Conservation (phyloP, 2,888 invertebrate genomes). For the Phengaris alcon region DNA sequence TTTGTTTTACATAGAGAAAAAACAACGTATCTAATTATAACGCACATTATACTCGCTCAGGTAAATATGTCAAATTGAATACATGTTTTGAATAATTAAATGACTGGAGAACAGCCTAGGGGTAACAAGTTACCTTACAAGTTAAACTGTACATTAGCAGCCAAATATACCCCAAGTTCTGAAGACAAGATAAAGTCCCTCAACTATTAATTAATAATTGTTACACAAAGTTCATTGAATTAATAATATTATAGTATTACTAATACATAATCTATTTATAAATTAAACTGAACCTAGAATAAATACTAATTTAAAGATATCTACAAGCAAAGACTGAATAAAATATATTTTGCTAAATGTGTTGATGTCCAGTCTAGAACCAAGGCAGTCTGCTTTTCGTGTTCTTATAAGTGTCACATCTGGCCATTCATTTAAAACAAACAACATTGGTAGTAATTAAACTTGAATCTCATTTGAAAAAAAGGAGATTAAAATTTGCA, state of each 20-base stretch:
- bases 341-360: no score
- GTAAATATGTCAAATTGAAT: neutral
- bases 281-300: no score
- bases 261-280: no score
- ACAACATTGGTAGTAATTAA: no score
- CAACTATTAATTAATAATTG: slow-evolving; percentile 24
- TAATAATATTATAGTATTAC: neutral
- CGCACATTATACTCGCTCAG: neutral
- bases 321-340: no score
- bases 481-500: neutral
- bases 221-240: neutral
- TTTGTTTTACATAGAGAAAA: no score
- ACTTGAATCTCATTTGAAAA: neutral
- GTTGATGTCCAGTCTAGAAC: no score
- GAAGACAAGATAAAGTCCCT: slow-evolving; percentile 25
- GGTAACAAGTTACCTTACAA: slow-evolving; percentile 16
- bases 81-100: slow-evolving; percentile 26
- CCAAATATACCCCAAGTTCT: slow-evolving; percentile 4
- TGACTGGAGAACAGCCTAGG: slow-evolving; percentile 23
- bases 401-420: no score
- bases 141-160: neutral
- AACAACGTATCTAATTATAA: neutral
- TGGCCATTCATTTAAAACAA: no score
- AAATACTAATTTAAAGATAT: no score
- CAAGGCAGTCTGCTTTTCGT: no score